These are phyloP conservation scores for Hoplias malabaricus DNA, from an alignment of 2,113 vertebrate genomes.

Conservation along the genomic window DNA sequence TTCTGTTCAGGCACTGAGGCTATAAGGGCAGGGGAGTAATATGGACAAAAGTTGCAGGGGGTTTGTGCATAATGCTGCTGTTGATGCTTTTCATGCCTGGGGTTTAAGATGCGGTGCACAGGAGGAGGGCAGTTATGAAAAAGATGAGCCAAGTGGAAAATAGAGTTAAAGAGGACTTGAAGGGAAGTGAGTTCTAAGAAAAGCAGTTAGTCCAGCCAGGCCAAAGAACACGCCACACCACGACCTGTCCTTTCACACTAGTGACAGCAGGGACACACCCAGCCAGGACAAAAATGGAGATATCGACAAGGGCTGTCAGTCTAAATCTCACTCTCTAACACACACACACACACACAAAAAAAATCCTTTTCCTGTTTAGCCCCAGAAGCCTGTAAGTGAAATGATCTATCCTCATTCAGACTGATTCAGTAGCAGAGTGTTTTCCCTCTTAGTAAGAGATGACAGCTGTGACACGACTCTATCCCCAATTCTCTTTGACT, in stretches of 20 bases:
- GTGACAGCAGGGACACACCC: constrained; percentile 46
- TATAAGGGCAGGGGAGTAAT: constrained; percentile 19
- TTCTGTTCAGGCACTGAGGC: constrained; percentile 16
- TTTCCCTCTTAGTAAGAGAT: constrained; percentile 12
- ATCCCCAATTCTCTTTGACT: constrained; percentile 1
- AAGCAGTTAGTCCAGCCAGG: constrained; percentile 31
- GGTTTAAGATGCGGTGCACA: constrained; percentile 8
- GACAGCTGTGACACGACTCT: constrained; percentile 9
- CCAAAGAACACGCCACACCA: constrained; percentile 40
- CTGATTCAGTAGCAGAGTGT: constrained; percentile 23
- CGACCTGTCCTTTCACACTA: constrained; percentile 32
- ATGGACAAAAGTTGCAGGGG: not conserved
- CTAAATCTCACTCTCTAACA: constrained; percentile 24
- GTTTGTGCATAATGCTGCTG: not conserved
- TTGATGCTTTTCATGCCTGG: constrained; percentile 17
- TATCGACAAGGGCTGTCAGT: constrained; percentile 50
- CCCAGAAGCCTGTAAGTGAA: not conserved
- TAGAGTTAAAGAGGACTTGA: not conserved
- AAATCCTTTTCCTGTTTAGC: not conserved
- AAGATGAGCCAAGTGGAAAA: constrained; percentile 3
- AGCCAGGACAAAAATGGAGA: constrained; percentile 50
- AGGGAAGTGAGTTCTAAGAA: constrained; percentile 20
- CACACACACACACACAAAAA: constrained; percentile 1
- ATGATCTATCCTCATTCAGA: constrained; percentile 21
- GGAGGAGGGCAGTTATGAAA: constrained; percentile 11